phyloP scores from a whole-genome alignment of 2,797 vertebrate genomes.

The Danio tinwini region DNA sequence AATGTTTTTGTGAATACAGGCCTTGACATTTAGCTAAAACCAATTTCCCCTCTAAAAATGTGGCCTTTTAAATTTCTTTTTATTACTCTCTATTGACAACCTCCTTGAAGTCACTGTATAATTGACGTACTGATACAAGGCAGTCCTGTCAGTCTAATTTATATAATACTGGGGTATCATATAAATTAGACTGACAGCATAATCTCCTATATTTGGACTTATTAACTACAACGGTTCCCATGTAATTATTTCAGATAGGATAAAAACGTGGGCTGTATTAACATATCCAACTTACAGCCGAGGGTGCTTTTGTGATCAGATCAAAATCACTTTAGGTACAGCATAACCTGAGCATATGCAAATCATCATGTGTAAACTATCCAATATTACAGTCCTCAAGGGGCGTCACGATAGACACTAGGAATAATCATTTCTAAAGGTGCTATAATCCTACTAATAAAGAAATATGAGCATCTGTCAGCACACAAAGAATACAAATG shows the following conservation, averaged over 20 bases:
- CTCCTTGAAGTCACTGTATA: neutral
- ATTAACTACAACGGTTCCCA: neutral
- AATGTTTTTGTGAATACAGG: too few species aligned
- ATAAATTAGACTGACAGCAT: slow-evolving; percentile 24
- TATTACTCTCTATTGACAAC: neutral
- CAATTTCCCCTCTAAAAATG: neutral
- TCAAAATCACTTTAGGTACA: slow-evolving; percentile 32
- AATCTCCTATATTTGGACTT: slow-evolving; percentile 20
- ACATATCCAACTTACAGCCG: slow-evolving; percentile 4
- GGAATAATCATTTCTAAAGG: slow-evolving; percentile 2
- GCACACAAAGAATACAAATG: neutral
- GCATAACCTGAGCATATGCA: slow-evolving; percentile 24
- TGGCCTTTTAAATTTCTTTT: neutral
- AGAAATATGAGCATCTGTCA: slow-evolving; percentile 20
- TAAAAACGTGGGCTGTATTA: neutral
- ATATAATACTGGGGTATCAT: slow-evolving; percentile 17
- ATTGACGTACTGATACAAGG: neutral
- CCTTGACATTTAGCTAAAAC: slow-evolving; percentile 37
- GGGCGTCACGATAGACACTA: neutral
- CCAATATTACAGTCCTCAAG: slow-evolving; percentile 10
- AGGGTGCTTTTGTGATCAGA: slow-evolving; percentile 26
- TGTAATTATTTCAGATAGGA: slow-evolving; percentile 21
- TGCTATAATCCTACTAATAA: slow-evolving; percentile 13
- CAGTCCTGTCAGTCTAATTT: slow-evolving; percentile 9
- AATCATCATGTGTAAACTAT: slow-evolving; percentile 12